Base-by-base conservation (phyloP, 2,113 vertebrate species). In the Myocastor coypus region DNA sequence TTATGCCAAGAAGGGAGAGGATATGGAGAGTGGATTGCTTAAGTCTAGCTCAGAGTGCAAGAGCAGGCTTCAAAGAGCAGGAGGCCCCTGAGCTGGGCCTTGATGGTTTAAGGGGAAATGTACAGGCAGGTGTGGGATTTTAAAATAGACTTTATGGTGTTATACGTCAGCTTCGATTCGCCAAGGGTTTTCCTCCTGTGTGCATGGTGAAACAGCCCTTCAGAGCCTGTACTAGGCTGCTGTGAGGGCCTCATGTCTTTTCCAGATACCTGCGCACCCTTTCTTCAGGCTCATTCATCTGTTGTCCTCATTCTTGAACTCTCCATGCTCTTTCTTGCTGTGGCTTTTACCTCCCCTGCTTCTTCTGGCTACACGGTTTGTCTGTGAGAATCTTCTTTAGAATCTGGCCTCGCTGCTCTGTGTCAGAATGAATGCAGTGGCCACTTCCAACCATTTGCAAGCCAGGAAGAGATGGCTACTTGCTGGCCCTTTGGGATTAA, bases 1-100 rank as follows among this genome's bases (percentile, higher is more conserved):
- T 40, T 34, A 10, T 42, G 63, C 80, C 89, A 82, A 86, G 59
- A 83, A 96, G 55, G 69, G 19, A 91, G 73, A 46, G 73, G n/a
- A 66, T 12, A 7, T 16, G 28, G 77, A 34, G 50, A 32, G 61
- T 75, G 52, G 73, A 73, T 96, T 96, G 83, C 83, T 93, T 52
- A 82, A 64, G 55, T 63, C 14, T 50, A 52, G 63, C 57, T 91
- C 64, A 91, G 66, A 78, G 78, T 52, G 57, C 11, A 26, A 94
- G 80, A 95, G 30, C n/a, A 84, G 84, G 81, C 89, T 94, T 97
- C 91, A 95, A 95, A 96, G 85, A 75, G 55, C 82, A 92, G 50
- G 63, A 66, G n/a, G 50, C 24, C 73, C 66, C 73, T 88, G 77
- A 80, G 40, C 59, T 82, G 46, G 40, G 78, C 37, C 42, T 81